Base-by-base conservation (phyloP, 2,113 vertebrate species). In the Pagrus major region DNA sequence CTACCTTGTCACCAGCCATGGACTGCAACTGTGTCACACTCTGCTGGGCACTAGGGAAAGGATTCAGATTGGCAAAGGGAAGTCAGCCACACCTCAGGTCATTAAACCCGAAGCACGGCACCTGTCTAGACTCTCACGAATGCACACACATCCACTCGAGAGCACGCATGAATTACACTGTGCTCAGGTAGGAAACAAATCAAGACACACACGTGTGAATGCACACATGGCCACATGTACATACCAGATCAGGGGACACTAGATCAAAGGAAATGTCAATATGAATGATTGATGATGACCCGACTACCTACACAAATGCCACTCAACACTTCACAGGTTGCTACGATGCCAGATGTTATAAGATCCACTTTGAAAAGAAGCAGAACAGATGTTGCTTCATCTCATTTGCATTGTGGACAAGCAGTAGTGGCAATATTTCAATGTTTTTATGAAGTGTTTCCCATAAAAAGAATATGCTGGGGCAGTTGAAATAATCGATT, bases 211-310 rank as follows among this genome's bases (percentile, higher is more conserved):
- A 49, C 71, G 56, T 6, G 55, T 9, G 41, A 47, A 42, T 55
- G 51, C 55, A 64, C 56, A 74, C 16, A 47, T 37, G 18, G 35
- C n/a, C 54, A 49, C 27, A 21, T 11, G 41, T 33, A 69, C 39
- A 76, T 83, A 76, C 74, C 7, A 67, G 51, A n/a, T n/a, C n/a
- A n/a, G n/a, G n/a, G 29, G 64, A 81, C 79, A 79, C 51, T 27
- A 54, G 76, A 87, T 92, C 82, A 93, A 89, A 88, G 66, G 46
- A 87, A 89, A 92, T 85, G 86, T 81, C 87, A 84, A 25, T 60
- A 88, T 92, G 89, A 91, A 91, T 91, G 90, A 90, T 91, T 88
- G 85, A 92, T 91, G 89, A 59, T 37, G 71, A 77, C 55, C 69
- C 35, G 27, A 42, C 83, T 84, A 74, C 79, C 71, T 66, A 63